Evolutionary conservation across 2,888 invertebrate species (phyloP).

Genomic region (Microplitis manilae): DNA sequence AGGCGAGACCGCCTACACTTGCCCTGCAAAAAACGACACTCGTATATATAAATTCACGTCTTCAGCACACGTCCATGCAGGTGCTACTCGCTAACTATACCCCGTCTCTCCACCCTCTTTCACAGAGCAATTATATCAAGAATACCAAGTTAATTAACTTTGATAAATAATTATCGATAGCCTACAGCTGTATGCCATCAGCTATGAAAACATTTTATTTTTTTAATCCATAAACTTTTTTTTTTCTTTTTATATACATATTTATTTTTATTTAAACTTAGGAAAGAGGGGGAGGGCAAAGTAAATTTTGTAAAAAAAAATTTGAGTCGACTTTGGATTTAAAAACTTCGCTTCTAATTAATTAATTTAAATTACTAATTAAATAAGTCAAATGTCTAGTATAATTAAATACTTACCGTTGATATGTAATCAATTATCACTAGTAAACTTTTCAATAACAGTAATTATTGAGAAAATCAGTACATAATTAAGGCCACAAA

Average conservation of each 20-base stretch:
- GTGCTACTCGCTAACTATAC: slow-evolving; percentile 29
- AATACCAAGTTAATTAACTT: slow-evolving; percentile 55
- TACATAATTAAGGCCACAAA: slow-evolving; percentile 3
- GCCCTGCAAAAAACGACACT: slow-evolving; percentile 24
- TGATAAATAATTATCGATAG: slow-evolving; percentile 52
- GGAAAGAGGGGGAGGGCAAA: too few species aligned
- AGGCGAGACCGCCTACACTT: slow-evolving; percentile 37
- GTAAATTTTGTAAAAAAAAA: too few species aligned
- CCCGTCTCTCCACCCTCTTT: slow-evolving; percentile 30
- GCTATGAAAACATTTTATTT: background rate
- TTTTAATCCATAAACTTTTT: slow-evolving; percentile 7
- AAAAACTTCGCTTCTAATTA: too few species aligned
- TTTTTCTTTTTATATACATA: background rate
- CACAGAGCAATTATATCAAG: slow-evolving; percentile 41
- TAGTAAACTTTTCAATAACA: slow-evolving; percentile 6
- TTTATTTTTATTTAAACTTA: background rate
- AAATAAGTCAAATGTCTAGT: background rate
- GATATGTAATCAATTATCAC: background rate
- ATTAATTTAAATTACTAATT: background rate
- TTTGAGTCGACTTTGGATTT: too few species aligned
- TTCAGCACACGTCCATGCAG: slow-evolving; percentile 24
- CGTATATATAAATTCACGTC: slow-evolving; percentile 22
- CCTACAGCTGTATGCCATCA: slow-evolving; percentile 26
- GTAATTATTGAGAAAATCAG: slow-evolving; percentile 22
- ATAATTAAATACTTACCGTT: background rate